Base-by-base conservation (phyloP, 2,888 invertebrate species). In the Bellardia pandia region DNA sequence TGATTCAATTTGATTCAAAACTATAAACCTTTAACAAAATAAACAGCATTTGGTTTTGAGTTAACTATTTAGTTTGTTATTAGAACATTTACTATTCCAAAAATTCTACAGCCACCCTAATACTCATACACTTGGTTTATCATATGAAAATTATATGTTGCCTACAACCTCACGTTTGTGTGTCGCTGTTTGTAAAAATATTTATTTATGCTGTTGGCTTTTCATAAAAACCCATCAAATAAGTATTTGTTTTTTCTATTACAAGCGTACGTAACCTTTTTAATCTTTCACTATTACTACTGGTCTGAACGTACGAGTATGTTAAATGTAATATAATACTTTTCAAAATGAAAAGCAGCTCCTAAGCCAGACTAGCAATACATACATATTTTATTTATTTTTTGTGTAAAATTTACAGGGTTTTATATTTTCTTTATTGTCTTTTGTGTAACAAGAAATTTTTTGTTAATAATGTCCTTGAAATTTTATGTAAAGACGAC, bases 141-240 rank as follows among this genome's bases (percentile, higher is more conserved):
- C 33, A 85, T 75, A 79, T 75, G 62, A 66, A 69, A 79, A 85
- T 79, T 75, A 75, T 75, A 58, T 72, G 68, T 4, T 48, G 16
- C 56, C 40, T 48, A 48, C 1, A 40, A 37, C 33, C 51, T 45
- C 13, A 13, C 11, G 13, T 33, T 2, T 60, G 2, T 30, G n/a
- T 51, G 37, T 23, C 42, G 23, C 23, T 74, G 13, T 60, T 74
- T 82, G 64, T 56, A n/a, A 77, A 83, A 83, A 83, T 83, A 77
- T 83, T 83, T 84, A 78, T 74, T 66, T 84, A 68, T 78, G 51
- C 78, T 84, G 64, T 78, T 84, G 78, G 66, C 84, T 78, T 84
- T 84, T 78, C 66, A 58, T 51, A 72, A 74, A 78, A 84, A 58
- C 56, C 77, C 71, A 74, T 84, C 72, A 78, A 84, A 84, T 74